phyloP scores from a whole-genome alignment of 2,797 vertebrate species.

The Parambassis ranga region DNA sequence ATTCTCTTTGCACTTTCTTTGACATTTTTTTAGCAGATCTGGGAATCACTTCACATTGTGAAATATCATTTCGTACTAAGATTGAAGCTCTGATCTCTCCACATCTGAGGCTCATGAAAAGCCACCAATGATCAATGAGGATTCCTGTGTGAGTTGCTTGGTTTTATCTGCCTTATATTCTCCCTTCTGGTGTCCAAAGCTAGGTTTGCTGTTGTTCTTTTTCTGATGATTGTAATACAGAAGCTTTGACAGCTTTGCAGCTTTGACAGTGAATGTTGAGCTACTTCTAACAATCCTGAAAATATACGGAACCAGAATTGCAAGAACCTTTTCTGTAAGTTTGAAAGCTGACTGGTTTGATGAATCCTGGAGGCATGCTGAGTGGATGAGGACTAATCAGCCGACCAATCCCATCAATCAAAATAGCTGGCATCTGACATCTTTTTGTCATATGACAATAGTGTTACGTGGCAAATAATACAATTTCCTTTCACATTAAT shows the following conservation, averaged over 20 bases:
- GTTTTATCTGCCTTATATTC: constrained; percentile 59
- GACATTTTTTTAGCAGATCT: constrained; percentile 62
- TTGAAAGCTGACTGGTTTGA: constrained; percentile 60
- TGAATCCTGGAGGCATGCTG: constrained; percentile 29
- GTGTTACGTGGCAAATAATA: constrained; percentile 63
- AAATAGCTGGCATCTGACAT: constrained; percentile 58
- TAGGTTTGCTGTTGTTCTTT: constrained; percentile 44
- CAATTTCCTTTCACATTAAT: constrained; percentile 76
- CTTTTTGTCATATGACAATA: constrained; percentile 72
- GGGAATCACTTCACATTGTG: constrained; percentile 68
- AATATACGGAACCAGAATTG: constrained; percentile 37
- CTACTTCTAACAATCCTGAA: constrained; percentile 42
- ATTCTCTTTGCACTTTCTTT: constrained; percentile 73
- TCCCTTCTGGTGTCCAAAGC: constrained; percentile 59
- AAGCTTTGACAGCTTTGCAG: constrained; percentile 42
- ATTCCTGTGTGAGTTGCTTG: constrained; percentile 59
- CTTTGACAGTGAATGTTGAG: constrained; percentile 20
- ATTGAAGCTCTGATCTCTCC: constrained; percentile 68
- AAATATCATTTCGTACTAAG: constrained; percentile 67
- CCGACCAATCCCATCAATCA: constrained; percentile 56
- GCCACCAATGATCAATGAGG: constrained; percentile 72
- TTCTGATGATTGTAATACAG: constrained; percentile 35
- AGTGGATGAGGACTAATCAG: constrained; percentile 53
- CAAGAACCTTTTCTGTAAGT: constrained; percentile 28
- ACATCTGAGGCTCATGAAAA: constrained; percentile 70